Percentiles rank a stretch among this genome's conserved stretches.
phyloP scores from a whole-genome alignment of 2,113 vertebrate genomes.

The Chrysemys picta region DNA sequence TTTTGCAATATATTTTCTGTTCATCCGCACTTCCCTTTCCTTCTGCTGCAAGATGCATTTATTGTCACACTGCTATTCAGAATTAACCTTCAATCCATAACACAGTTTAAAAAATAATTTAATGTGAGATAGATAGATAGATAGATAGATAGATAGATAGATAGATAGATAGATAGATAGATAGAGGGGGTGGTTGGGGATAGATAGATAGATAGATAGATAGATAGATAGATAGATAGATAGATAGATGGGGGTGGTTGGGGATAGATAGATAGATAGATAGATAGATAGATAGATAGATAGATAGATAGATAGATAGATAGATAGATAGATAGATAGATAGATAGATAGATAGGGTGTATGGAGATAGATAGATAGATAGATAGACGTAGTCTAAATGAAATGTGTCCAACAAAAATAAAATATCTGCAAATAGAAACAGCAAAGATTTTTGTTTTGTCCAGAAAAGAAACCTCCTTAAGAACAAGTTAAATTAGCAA shows the following conservation, averaged over 20 bases:
- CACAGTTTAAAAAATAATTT: slow-evolving; percentile 57
- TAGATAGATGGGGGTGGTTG: background rate
- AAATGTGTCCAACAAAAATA: slow-evolving; percentile 69
- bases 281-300: background rate
- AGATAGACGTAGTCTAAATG: slow-evolving; percentile 62
- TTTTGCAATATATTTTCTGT: background rate
- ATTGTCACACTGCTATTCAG: slow-evolving; percentile 48
- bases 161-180: background rate
- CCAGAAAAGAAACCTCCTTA: slow-evolving; percentile 72
- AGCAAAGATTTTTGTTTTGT: slow-evolving; percentile 67
- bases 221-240: background rate
- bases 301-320: too few species aligned
- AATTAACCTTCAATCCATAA: slow-evolving; percentile 69
- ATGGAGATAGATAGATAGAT: too few species aligned
- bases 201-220: too few species aligned
- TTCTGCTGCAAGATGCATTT: slow-evolving; percentile 15
- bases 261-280: too few species aligned
- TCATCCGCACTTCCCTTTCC: slow-evolving; percentile 23
- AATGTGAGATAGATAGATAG: background rate
- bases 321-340: too few species aligned
- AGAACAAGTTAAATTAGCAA: slow-evolving; percentile 68
- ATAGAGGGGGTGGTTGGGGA: background rate
- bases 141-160: background rate
- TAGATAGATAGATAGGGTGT: too few species aligned
- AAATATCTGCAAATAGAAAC: slow-evolving; percentile 68